A percentile compares a stretch with the other conserved stretches of the same genome.
Conservation (phyloP, 2,888 invertebrate genomes). For the Calliscelio sp. region DNA sequence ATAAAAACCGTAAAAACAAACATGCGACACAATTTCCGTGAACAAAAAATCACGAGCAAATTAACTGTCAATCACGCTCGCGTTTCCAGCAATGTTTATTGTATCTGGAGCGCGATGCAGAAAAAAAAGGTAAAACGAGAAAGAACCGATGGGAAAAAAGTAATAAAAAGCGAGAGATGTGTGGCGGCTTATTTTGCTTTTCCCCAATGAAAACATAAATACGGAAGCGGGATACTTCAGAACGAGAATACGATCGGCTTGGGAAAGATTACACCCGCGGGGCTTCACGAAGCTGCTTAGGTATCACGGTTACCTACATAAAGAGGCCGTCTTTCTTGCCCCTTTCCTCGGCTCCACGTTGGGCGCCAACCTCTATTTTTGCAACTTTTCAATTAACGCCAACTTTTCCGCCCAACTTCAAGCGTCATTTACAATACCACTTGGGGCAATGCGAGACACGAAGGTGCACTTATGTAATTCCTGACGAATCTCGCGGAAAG, state of each 20-base stretch:
- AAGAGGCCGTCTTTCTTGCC: conserved; percentile 9
- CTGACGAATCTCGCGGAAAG: conserved; percentile 39
- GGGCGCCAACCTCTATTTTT: conserved; percentile 55
- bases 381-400: conserved; percentile 66
- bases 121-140: not conserved
- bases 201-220: conserved; percentile 52
- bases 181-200: conserved; percentile 7
- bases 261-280: conserved; percentile 78
- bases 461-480: conserved; percentile 60
- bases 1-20: not conserved
- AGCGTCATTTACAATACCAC: conserved; percentile 58
- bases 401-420: conserved; percentile 57
- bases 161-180: not conserved
- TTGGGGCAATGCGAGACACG: conserved; percentile 52
- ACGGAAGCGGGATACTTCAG: conserved; percentile 54
- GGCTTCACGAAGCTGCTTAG: conserved; percentile 78
- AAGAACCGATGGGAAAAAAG: not conserved
- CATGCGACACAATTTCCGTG: not conserved
- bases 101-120: not conserved
- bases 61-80: conserved; percentile 26
- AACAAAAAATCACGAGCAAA: conserved; percentile 9
- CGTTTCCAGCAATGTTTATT: not conserved
- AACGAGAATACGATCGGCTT: conserved; percentile 73
- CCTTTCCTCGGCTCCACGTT: conserved; percentile 12
- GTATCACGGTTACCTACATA: conserved; percentile 62